Evolutionary conservation across 1,140 invertebrate genomes (phyloP), one percentile per base, ranked within the genome.

Genomic region (Catajapyx aquilonaris): DNA sequence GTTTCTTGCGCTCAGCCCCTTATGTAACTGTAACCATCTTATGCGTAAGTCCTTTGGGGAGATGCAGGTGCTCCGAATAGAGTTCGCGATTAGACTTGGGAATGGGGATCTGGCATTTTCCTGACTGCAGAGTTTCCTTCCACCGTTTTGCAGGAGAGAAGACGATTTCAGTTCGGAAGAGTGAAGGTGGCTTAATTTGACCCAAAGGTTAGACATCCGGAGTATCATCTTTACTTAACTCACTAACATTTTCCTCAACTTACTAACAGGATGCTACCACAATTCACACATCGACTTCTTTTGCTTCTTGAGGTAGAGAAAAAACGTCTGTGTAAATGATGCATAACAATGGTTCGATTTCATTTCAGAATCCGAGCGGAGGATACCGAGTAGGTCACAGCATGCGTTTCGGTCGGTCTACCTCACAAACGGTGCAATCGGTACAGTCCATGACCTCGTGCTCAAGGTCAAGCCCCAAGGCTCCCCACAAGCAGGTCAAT

Each of bases 391-490:
- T 47, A 3, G 52, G 45, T 3, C 59, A 59, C 49, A 61, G 57
- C 41, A 61, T 61, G 57, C 43, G 57, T 20, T 63, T 63, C 37
- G 44, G 54, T 2, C 49, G 42, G 10, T 48, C 50, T 17, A 47
- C 59, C 13, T 62, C 60, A 38, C 59, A 62, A 44, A 62, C 61
- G 33, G 57, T 62, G 47, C 59, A 62, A 45, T 62, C 59, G 38
- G 56, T 63, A 41, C n/a, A 13, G 4, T 34, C 33, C n/a, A 19
- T 34, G n/a, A 62, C 61, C 17, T 58, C 56, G 15, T 51, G 48
- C n/a, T 57, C 56, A 9, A 38, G 53, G 3, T 60, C 58, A 43
- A 61, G 59, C 42, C 59, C 60, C 4, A 40, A 40, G 22, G 37
- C 44, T 28, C 45, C 51, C 32, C 44, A 48, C 30, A 57, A 56